phyloP scores from a whole-genome alignment of 2,797 vertebrate genomes.

The Coluber constrictor region DNA sequence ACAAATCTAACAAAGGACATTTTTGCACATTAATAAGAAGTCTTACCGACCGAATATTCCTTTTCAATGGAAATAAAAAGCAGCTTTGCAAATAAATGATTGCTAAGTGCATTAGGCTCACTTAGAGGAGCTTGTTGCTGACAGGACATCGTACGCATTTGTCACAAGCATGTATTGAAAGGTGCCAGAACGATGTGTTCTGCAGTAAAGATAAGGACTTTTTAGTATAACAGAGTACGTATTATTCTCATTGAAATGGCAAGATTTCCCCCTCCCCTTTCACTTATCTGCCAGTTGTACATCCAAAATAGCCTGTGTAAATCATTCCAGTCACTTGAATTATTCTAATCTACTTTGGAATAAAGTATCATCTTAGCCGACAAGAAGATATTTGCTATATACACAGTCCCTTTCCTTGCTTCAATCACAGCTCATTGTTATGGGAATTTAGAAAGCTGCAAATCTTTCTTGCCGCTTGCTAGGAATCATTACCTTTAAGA shows the following conservation, averaged over 20 bases:
- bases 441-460: slow-evolving; percentile 25
- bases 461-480: not conserved
- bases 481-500: not conserved
- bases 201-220: slow-evolving; percentile 40
- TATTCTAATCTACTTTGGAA: slow-evolving; percentile 28
- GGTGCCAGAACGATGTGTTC: slow-evolving; percentile 51
- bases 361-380: not conserved
- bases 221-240: slow-evolving; percentile 52
- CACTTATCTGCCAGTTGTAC: slow-evolving; percentile 41
- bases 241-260: slow-evolving; percentile 49
- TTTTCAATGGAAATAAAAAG: slow-evolving; percentile 57
- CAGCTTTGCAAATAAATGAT: slow-evolving; percentile 56
- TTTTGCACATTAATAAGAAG: slow-evolving; percentile 61
- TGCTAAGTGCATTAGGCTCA: slow-evolving; percentile 61
- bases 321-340: slow-evolving; percentile 9
- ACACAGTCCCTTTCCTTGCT: not conserved
- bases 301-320: slow-evolving; percentile 17
- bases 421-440: not conserved
- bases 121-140: slow-evolving; percentile 54
- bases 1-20: slow-evolving; percentile 60
- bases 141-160: slow-evolving; percentile 53
- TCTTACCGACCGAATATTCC: slow-evolving; percentile 57
- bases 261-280: slow-evolving; percentile 2
- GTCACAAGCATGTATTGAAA: slow-evolving; percentile 38
- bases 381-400: slow-evolving; percentile 25